These are phyloP conservation scores for Gryllus bimaculatus DNA, from an alignment of 1,140 invertebrate species.

Conservation along the genomic window DNA sequence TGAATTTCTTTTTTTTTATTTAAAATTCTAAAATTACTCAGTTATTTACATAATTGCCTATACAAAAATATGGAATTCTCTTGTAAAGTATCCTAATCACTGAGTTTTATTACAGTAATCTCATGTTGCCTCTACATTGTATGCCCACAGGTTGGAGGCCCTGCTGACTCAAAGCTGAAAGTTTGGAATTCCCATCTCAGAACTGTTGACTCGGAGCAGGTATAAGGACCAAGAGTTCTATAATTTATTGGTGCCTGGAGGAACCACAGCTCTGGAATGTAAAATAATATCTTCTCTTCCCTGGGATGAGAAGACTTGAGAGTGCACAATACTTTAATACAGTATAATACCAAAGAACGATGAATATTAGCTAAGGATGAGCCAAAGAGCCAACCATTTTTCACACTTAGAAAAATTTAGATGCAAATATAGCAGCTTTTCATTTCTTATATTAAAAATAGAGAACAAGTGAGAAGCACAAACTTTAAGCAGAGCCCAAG, in stretches of 20 bases:
- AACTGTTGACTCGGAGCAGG: not conserved
- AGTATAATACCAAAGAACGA: too few species aligned
- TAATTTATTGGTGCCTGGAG: not conserved
- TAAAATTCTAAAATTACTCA: too few species aligned
- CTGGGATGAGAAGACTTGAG: not conserved
- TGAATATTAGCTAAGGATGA: not conserved
- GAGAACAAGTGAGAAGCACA: not conserved
- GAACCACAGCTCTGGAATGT: not conserved
- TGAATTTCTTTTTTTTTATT: too few species aligned
- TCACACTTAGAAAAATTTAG: not conserved
- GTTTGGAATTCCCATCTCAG: not conserved
- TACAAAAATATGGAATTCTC: not conserved
- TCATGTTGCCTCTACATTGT: not conserved
- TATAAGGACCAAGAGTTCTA: not conserved
- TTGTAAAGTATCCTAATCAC: not conserved
- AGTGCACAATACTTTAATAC: too few species aligned
- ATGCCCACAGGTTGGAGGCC: too few species aligned
- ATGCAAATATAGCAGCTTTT: not conserved
- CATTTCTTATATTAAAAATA: not conserved
- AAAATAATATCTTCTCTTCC: not conserved
- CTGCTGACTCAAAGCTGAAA: not conserved
- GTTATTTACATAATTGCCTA: too few species aligned
- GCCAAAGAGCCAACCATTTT: not conserved
- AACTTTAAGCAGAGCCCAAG: not conserved
- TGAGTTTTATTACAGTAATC: not conserved